A percentile compares a stretch with the other conserved stretches of the same genome.
phyloP scores from a whole-genome alignment of 2,888 invertebrate species.

The Epirrhoe alternata region DNA sequence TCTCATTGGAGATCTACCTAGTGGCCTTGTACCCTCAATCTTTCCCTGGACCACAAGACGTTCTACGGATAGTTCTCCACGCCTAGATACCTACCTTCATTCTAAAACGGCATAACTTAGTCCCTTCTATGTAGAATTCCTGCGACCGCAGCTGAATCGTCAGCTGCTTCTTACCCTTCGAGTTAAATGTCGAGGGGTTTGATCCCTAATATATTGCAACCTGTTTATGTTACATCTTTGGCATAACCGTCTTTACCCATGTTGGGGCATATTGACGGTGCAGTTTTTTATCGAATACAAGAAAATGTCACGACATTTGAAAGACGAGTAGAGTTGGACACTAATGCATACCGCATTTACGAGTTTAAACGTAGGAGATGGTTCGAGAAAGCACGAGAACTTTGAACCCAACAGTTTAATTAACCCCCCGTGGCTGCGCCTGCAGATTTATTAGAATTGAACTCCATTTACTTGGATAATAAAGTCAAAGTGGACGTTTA shows the following conservation, averaged over 20 bases:
- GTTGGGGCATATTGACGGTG: neutral
- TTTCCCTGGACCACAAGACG: too few relatives aligned
- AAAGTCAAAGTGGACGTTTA: neutral
- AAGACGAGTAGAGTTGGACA: neutral
- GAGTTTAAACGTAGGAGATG: neutral
- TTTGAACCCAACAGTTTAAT: constrained; percentile 23
- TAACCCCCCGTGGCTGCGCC: constrained; percentile 13
- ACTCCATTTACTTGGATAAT: constrained; percentile 7
- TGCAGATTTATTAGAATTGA: constrained; percentile 22
- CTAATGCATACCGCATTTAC: neutral
- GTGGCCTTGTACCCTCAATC: too few relatives aligned
- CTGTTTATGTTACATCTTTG: constrained; percentile 19
- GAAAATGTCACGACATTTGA: neutral
- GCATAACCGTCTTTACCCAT: constrained; percentile 18
- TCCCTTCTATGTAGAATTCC: constrained; percentile 19
- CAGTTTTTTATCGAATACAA: neutral
- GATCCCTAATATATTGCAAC: constrained; percentile 21
- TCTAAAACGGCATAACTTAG: neutral
- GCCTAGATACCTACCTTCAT: too few relatives aligned
- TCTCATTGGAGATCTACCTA: too few relatives aligned
- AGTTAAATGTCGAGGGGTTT: constrained; percentile 26
- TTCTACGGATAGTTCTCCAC: too few relatives aligned
- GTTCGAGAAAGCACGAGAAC: constrained; percentile 16
- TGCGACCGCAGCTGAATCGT: constrained; percentile 27
- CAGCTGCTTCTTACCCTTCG: constrained; percentile 34